Percentiles rank a stretch among this genome's conserved stretches.
Evolutionary conservation across 2,797 vertebrate species (phyloP).

Genomic region (Rhinichthys osculus): DNA sequence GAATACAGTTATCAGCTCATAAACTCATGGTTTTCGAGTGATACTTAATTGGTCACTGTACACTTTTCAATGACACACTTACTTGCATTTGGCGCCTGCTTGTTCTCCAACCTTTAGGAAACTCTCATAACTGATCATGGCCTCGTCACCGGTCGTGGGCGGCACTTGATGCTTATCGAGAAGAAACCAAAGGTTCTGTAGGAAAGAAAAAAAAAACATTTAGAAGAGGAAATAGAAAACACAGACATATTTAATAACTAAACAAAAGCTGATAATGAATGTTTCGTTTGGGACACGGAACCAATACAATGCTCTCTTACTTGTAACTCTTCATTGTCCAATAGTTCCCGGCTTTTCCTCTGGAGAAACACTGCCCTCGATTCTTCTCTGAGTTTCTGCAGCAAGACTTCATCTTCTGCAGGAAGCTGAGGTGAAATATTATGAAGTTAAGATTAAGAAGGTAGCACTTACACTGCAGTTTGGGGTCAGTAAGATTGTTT

Average conservation of each 20-base stretch:
- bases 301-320: slow-evolving; percentile 68
- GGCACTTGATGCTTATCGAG: slow-evolving; percentile 97
- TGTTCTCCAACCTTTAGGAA: slow-evolving; percentile 93
- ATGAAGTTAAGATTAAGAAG: not conserved
- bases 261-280: not conserved
- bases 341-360: slow-evolving; percentile 94
- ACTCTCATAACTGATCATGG: slow-evolving; percentile 96
- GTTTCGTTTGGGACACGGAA: not conserved
- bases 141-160: slow-evolving; percentile 92
- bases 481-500: not conserved
- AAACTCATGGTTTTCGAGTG: not conserved
- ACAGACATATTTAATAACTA: not conserved
- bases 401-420: slow-evolving; percentile 94
- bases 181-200: slow-evolving; percentile 96
- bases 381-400: slow-evolving; percentile 97
- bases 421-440: slow-evolving; percentile 80
- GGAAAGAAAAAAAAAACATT: not conserved
- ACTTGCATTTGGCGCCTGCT: slow-evolving; percentile 95
- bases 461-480: not conserved
- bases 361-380: slow-evolving; percentile 98
- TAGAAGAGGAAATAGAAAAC: not conserved
- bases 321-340: slow-evolving; percentile 98
- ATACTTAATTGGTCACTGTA: slow-evolving; percentile 2
- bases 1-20: not conserved
- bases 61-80: slow-evolving; percentile 63